Conservation (phyloP, 2,888 invertebrate genomes). For the Cantharis nigra region DNA sequence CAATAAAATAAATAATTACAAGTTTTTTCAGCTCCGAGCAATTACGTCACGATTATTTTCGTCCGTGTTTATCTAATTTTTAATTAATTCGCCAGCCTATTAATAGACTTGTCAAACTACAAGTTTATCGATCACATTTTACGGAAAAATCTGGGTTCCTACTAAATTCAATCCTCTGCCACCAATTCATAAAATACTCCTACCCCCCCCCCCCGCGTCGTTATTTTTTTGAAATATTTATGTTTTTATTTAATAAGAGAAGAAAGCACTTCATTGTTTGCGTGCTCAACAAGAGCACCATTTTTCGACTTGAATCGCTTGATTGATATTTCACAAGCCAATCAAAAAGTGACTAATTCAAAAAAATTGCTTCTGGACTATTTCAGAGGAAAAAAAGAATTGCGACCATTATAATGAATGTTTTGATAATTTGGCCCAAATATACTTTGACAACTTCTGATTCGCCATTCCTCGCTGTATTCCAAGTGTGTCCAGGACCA, state of each 20-base stretch:
- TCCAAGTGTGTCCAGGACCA: constrained; percentile 19
- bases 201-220: too few relatives aligned
- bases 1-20: background rate
- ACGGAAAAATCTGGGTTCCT: background rate
- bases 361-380: too few relatives aligned
- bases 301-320: background rate
- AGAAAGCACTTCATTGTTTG: background rate
- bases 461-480: constrained; percentile 7
- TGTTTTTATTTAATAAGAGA: background rate
- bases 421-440: background rate
- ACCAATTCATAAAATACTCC: too few relatives aligned
- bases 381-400: too few relatives aligned
- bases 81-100: background rate
- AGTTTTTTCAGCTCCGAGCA: background rate
- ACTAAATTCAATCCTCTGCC: background rate
- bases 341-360: background rate
- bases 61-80: background rate
- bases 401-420: background rate
- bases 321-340: background rate
- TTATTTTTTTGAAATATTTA: too few relatives aligned
- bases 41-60: background rate
- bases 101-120: background rate
- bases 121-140: background rate
- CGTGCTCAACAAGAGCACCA: background rate
- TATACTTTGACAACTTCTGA: background rate